phyloP scores from a whole-genome alignment of 2,888 invertebrate genomes.

The Synergus umbraculus region DNA sequence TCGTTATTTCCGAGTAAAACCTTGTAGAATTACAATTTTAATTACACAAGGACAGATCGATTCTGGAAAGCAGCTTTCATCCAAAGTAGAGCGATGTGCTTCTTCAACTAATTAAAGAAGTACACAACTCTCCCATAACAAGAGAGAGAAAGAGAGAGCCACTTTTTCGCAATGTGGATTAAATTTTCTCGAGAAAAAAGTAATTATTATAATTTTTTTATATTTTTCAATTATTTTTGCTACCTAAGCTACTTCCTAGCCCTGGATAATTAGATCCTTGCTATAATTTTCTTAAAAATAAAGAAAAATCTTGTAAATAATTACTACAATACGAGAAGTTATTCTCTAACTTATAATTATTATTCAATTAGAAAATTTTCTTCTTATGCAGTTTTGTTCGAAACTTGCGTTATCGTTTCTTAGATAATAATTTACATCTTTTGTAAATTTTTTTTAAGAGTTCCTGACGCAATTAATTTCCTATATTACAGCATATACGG shows the following conservation, averaged over 20 bases:
- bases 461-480: constrained; percentile 19
- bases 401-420: neutral
- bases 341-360: neutral
- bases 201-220: neutral
- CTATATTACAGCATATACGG: neutral
- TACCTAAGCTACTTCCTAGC: neutral
- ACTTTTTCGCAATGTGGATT: neutral
- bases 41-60: constrained; percentile 11
- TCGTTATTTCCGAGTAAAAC: constrained; percentile 29
- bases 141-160: neutral
- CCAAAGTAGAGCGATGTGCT: neutral
- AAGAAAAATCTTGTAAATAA: neutral
- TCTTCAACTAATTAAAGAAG: constrained; percentile 1
- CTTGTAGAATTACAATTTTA: constrained; percentile 26
- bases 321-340: neutral
- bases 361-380: neutral
- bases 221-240: neutral
- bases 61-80: constrained; percentile 24
- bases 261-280: neutral
- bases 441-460: neutral
- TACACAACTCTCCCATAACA: neutral
- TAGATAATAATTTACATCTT: constrained; percentile 5
- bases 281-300: neutral
- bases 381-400: neutral
- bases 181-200: neutral